Base-by-base conservation (phyloP, 1,140 invertebrate genomes). In the Brachionus plicatilis region DNA sequence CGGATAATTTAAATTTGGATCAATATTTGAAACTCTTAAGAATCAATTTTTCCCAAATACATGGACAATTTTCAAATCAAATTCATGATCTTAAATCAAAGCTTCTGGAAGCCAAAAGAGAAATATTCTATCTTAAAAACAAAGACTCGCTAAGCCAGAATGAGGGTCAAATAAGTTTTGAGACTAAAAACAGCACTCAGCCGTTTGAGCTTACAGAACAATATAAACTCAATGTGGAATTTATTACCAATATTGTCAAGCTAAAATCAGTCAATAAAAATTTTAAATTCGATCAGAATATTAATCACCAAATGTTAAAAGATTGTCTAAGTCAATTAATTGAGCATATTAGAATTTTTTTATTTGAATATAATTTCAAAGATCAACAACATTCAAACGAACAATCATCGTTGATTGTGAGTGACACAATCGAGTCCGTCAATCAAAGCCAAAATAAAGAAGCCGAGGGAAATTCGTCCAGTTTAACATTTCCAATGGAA, bases 141-240 rank as follows among this genome's bases (percentile, higher is more conserved):
- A 27, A 76, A 3, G 45, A 76, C 7, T 27, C 27, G 3, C 12
- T 50, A 1, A 24, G 29, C 6, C 43, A 50, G 12, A 12, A 8
- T n/a, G 43, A 76, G 2, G 41, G 27, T 33, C 11, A 72, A 72
- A 20, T 72, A 43, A 43, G 41, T 9, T 60, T 60, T 24, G 17
- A 20, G 0, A 60, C 3, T 9, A 60, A 20, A 60, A 20, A 8
- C 0, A 24, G 20, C 53, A 20, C 53, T 9, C 1, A 60, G 8
- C 1, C 7, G 17, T 33, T 11, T 41, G 3, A 17, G 17, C n/a
- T 72, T 8, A n/a, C 20, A 41, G 37, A 41, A 20, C 43, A 76
- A 76, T 76, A 37, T 27, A 76, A 82, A 65, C 29, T 56, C 14
- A 82, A 82, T 68, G 60, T 68, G 37, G 79, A 82, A 65, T 82